Evolutionary conservation across 2,113 vertebrate genomes (phyloP).

Genomic region (Falco punctatus): DNA sequence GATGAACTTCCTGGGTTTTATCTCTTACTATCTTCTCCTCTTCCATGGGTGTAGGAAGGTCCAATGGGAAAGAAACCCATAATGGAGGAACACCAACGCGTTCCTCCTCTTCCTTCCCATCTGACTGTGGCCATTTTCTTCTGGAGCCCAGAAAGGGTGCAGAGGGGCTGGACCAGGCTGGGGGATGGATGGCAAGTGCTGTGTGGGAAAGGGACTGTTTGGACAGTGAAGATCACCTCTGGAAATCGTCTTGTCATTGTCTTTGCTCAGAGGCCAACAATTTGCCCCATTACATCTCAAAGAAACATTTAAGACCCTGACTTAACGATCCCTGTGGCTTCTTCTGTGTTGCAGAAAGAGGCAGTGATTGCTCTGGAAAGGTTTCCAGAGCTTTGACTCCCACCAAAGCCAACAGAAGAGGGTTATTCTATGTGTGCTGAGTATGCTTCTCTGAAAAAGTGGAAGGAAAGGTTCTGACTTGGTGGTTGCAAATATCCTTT

Average conservation of each 20-base stretch:
- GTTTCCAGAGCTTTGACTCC: neutral
- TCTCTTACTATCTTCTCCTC: neutral
- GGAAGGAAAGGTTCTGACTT: neutral
- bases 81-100: neutral
- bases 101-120: neutral
- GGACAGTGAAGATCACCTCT: neutral
- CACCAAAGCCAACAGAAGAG: neutral
- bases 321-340: neutral
- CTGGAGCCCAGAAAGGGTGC: neutral
- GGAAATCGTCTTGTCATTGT: neutral
- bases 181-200: neutral
- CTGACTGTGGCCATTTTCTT: neutral
- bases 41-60: neutral
- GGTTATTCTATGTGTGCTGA: neutral
- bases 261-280: neutral
- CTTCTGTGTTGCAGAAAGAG: neutral
- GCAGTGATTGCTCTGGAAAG: neutral
- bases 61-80: neutral
- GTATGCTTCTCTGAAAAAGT: neutral
- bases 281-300: neutral
- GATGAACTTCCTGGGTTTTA: neutral
- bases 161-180: neutral
- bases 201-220: neutral
- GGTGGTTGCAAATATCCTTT: slow-evolving; percentile 78
- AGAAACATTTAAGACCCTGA: neutral